Conservation (phyloP, 1,140 invertebrate species). For the Drosophila takahashii region DNA sequence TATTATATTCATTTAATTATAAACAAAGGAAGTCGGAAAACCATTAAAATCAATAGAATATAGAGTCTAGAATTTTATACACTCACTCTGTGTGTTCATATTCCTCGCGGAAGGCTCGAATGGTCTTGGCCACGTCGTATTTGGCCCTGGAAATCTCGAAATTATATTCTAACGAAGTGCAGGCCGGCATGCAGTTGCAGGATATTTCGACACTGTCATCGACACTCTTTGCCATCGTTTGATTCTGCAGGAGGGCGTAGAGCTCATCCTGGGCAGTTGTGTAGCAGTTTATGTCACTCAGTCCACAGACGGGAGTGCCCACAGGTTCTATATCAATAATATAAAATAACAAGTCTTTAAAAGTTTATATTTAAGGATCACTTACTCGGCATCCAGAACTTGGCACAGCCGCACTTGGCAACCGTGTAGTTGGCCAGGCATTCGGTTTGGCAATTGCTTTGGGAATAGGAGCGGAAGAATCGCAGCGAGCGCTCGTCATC, state of each 20-base stretch:
- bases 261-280: conserved; percentile 80
- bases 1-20: background rate
- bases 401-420: conserved; percentile 88
- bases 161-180: conserved; percentile 88
- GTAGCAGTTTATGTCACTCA: conserved; percentile 66
- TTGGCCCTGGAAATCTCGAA: conserved; percentile 88
- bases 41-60: too few species aligned
- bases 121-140: conserved; percentile 62
- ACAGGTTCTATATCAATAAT: conserved; percentile 50
- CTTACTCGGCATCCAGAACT: conserved; percentile 89
- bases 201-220: conserved; percentile 52
- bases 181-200: conserved; percentile 89
- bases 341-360: background rate
- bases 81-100: conserved; percentile 74
- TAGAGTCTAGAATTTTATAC: background rate
- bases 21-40: background rate
- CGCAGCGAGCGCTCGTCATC: conserved; percentile 87
- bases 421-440: conserved; percentile 91
- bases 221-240: conserved; percentile 59
- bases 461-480: conserved; percentile 90
- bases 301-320: conserved; percentile 63
- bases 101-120: conserved; percentile 60
- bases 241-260: conserved; percentile 57
- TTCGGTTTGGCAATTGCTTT: conserved; percentile 91
- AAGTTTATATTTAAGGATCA: background rate